Evolutionary conservation across 2,888 invertebrate species (phyloP).

Genomic region (Suillia variegata): DNA sequence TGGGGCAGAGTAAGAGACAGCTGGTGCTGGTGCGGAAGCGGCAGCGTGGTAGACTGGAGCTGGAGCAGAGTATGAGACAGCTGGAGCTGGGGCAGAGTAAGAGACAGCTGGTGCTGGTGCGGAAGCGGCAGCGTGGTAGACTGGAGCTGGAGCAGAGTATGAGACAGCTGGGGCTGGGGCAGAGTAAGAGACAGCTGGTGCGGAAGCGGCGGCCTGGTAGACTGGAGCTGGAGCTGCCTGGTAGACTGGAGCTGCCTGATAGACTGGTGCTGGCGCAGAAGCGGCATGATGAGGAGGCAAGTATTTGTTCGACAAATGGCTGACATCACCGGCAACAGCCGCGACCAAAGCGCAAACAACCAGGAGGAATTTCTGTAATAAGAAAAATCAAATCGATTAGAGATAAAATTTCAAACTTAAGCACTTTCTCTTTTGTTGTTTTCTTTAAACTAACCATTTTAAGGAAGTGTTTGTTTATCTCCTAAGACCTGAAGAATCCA

Average conservation of each 20-base stretch:
- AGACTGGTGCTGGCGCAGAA: conserved; percentile 29
- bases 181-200: conserved; percentile 18
- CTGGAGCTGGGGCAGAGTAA: conserved; percentile 6
- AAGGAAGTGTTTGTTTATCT: conserved; percentile 39
- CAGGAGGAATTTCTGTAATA: conserved; percentile 47
- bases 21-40: conserved; percentile 29
- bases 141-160: conserved; percentile 38
- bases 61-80: conserved; percentile 32
- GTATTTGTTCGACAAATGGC: conserved; percentile 50
- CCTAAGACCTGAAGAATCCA: conserved; percentile 44
- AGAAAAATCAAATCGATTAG: neutral
- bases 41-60: conserved; percentile 23
- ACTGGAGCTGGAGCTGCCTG: conserved; percentile 26
- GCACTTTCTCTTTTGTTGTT: no score
- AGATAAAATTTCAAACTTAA: conserved; percentile 3
- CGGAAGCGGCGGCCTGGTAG: conserved; percentile 17
- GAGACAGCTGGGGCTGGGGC: conserved; percentile 32
- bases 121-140: conserved; percentile 25
- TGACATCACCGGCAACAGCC: conserved; percentile 49
- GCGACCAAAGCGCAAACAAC: conserved; percentile 50
- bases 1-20: conserved; percentile 20
- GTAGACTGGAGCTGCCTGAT: conserved; percentile 47
- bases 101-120: conserved; percentile 18
- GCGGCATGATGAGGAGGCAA: conserved; percentile 41
- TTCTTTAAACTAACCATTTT: conserved; percentile 45